Evolutionary conservation across 64 coral and sea anemone genomes (phyloP).

Genomic region (Dendronephthya gigantea): DNA sequence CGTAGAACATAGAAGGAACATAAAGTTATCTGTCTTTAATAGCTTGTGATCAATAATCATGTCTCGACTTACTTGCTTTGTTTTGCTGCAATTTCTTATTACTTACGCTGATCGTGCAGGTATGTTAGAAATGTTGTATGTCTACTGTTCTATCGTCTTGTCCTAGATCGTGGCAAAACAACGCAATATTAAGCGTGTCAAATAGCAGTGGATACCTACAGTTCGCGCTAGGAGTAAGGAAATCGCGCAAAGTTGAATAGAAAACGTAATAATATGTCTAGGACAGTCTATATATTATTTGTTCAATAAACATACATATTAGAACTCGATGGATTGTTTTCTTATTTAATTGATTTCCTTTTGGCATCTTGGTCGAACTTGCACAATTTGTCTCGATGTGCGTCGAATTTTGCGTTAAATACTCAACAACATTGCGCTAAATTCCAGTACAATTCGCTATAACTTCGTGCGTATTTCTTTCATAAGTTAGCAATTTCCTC

Average conservation of each 20-base stretch:
- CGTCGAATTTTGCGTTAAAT: background rate
- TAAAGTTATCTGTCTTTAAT: background rate
- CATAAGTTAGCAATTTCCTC: background rate
- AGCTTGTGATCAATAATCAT: background rate
- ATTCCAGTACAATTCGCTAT: background rate
- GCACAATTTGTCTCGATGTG: background rate
- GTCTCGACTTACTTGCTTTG: background rate
- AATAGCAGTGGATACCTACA: background rate
- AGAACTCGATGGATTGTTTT: background rate
- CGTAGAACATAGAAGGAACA: background rate
- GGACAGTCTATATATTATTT: background rate
- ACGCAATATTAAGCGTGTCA: background rate
- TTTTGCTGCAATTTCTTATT: background rate
- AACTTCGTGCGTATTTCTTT: background rate
- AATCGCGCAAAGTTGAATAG: background rate
- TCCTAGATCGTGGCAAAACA: background rate
- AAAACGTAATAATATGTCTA: background rate
- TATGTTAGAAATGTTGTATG: background rate
- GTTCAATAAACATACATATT: slow-evolving; percentile 12
- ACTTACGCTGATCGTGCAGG: background rate
- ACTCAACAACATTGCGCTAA: background rate
- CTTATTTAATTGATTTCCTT: background rate
- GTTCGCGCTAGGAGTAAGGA: background rate
- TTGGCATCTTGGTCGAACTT: background rate
- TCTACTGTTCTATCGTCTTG: background rate